A percentile compares a stretch with the other conserved stretches of the same genome.
phyloP scores from a whole-genome alignment of 1,140 invertebrate species.

The Radopholus similis region DNA sequence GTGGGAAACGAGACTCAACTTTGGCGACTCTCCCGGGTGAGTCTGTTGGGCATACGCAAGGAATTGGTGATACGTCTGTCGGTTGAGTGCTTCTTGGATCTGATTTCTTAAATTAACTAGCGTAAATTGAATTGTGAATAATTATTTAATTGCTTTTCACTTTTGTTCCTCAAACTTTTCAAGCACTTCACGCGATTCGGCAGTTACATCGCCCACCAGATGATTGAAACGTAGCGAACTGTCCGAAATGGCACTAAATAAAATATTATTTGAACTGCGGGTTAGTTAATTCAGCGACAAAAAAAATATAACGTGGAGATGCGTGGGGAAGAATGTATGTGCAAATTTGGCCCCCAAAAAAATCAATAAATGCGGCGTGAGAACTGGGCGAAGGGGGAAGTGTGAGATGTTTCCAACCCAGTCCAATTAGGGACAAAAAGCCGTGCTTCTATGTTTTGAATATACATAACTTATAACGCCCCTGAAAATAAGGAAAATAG shows the following conservation, averaged over 20 bases:
- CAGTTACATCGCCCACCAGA: slow-evolving; percentile 6
- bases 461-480: no score
- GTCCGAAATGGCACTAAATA: background rate
- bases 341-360: no score
- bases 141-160: background rate
- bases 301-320: no score
- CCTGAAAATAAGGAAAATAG: no score
- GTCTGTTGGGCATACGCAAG: slow-evolving; percentile 89
- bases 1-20: slow-evolving; percentile 62
- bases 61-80: slow-evolving; percentile 90
- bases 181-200: slow-evolving; percentile 38
- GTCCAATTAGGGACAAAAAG: no score
- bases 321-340: no score
- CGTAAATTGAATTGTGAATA: background rate
- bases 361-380: no score
- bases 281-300: no score
- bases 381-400: no score
- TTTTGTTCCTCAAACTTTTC: slow-evolving; percentile 46
- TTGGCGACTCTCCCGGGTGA: slow-evolving; percentile 83
- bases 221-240: slow-evolving; percentile 1
- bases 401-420: no score
- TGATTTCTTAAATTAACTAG: slow-evolving; percentile 61
- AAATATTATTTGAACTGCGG: background rate
- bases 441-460: no score
- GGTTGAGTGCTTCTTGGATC: slow-evolving; percentile 90